Base-by-base conservation (phyloP, 1,140 invertebrate genomes). In the Heliconius hewitsoni region DNA sequence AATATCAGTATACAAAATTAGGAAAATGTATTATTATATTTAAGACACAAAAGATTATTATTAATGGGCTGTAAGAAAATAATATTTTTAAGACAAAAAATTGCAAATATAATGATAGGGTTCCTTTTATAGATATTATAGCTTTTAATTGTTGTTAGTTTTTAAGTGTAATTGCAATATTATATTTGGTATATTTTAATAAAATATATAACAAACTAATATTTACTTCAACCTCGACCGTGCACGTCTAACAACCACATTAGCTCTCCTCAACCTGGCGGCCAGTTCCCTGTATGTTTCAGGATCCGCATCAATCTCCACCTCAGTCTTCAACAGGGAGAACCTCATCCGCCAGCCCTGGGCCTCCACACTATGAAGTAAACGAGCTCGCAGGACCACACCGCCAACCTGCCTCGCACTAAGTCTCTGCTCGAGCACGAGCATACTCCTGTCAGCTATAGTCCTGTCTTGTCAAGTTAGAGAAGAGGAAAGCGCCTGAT, bases 381-480 rank as follows among this genome's bases (percentile, higher is more conserved):
- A 80, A 18, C 91, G 85, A 71, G 92, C 93, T 73, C 84, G 84
- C 66, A 94, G 81, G 52, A 89, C 81, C 5, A 93, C 86, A 75
- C 93, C 93, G 70, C 93, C 87, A 78, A 90, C 46, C 81, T 93
- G 86, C 80, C 91, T 82, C 73, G 90, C 89, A 87, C 89, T 90
- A 73, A 94, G 86, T 91, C 89, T 91, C 88, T 94, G 93, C 93
- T 94, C 93, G 86, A 91, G 82, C 71, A 94, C 90, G 92, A 94
- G 93, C 93, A 94, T 94, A 88, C 78, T 92, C 82, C 90, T 93
- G 93, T 94, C 93, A 94, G 93, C 93, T 93, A 84, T 94, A 93
- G 84, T 94, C 93, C 83, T 94, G 93, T 78, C 93, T 90, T 42
- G 92, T 93, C 79, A 94, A 80, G 82, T 94, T 94, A 85, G 90